phyloP scores from a whole-genome alignment of 2,888 invertebrate species.

The Megalurothrips usitatus region DNA sequence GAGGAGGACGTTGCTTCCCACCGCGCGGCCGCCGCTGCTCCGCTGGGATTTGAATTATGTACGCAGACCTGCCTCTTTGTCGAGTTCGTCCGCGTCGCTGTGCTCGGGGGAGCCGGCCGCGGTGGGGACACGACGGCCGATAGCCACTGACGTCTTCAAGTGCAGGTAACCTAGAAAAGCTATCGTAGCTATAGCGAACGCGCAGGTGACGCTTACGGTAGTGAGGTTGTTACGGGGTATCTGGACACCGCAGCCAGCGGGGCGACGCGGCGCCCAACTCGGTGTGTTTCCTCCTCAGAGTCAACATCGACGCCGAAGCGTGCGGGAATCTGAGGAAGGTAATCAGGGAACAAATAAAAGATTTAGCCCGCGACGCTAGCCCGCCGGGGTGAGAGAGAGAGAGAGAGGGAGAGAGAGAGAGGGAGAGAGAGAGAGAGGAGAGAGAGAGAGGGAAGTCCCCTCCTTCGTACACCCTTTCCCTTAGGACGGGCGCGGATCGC shows the following conservation, averaged over 20 bases:
- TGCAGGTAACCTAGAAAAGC: no score
- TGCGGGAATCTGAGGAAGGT: background rate
- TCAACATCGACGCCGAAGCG: constrained; percentile 7
- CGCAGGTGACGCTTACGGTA: no score
- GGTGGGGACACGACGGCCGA: no score
- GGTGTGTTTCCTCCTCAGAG: constrained; percentile 15
- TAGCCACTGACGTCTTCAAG: no score
- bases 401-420: no score
- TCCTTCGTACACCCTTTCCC: background rate
- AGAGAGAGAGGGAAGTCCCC: background rate
- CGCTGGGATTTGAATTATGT: constrained; percentile 2
- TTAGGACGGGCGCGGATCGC: background rate
- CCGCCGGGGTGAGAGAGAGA: no score
- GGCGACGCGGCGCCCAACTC: background rate
- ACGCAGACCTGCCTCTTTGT: background rate
- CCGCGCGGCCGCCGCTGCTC: background rate
- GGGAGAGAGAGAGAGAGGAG: no score
- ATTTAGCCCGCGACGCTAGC: background rate
- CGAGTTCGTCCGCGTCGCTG: background rate
- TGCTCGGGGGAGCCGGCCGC: no score
- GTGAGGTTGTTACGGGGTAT: no score
- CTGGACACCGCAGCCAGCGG: no score
- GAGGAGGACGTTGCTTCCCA: background rate
- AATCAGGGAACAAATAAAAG: constrained; percentile 25
- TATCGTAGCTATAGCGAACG: no score